Base-by-base conservation (phyloP, 1,140 invertebrate species). In the Mesaphorura yosii region DNA sequence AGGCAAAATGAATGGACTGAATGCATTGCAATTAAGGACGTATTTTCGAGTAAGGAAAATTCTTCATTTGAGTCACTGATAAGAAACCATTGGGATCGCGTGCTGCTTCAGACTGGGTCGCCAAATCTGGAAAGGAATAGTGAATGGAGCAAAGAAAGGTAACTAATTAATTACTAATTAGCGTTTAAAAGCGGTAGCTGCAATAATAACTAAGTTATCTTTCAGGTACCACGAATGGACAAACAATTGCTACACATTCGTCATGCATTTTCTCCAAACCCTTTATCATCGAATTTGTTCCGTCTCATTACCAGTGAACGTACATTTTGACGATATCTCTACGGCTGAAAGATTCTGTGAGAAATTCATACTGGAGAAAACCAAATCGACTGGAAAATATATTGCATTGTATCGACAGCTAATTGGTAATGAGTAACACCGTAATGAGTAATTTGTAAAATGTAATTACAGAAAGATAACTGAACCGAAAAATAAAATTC, bases 161-260 rank as follows among this genome's bases (percentile, higher is more conserved):
- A 49, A 46, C 39, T 39, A 22, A 12, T 2, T 42, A 42, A 17
- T 45, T 37, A 25, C 14, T 26, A 34, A 23, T 26, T 2, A 10
- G 19, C 25, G 44, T 45, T 29, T 47, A 34, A n/a, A 14, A 1
- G 31, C 20, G 14, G 28, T 31, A 46, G 25, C 25, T 20, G 23
- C 44, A 20, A 46, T 48, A 45, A 14, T 58, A 17, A 39, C 42
- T 17, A 1, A 25, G 34, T 41, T 42, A 19, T 49, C 27, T 44
- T 48, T 39, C 58, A 74, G 72, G 53, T 87, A 87, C 65, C 74
- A 80, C 63, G 81, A 84, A 71, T 75, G 79, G 40, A 74, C 72
- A 38, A 76, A 82, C 67, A 87, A 86, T 67, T 87, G 84, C 64
- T 87, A 86, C 63, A 81, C 79, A 27, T 87, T 86, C 72, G 83